Evolutionary conservation across 2,888 invertebrate genomes (phyloP).

Genomic region (Vesta saturnalis): DNA sequence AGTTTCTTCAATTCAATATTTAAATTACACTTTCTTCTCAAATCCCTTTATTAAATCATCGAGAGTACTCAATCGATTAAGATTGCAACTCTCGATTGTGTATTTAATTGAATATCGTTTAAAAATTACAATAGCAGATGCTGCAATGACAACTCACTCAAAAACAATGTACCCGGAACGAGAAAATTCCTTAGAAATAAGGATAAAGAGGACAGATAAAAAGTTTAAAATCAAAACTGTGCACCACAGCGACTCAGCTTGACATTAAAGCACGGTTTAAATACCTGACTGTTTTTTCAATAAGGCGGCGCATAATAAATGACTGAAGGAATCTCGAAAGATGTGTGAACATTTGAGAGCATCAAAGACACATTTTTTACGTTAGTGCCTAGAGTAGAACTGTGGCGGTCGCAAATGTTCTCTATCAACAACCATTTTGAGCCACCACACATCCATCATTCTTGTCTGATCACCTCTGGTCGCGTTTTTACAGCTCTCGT

Average conservation of each 20-base stretch:
- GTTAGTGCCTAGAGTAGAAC: constrained; percentile 36
- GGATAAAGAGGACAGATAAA: constrained; percentile 15
- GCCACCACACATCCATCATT: constrained; percentile 43
- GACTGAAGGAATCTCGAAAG: constrained; percentile 40
- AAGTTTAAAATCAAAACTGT: constrained; percentile 27
- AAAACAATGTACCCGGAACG: constrained; percentile 19
- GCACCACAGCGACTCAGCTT: constrained; percentile 35
- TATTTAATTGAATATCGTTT: constrained; percentile 26
- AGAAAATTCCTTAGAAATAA: constrained; percentile 12
- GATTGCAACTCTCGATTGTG: constrained; percentile 26
- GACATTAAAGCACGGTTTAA: constrained; percentile 38
- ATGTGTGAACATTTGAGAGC: constrained; percentile 46
- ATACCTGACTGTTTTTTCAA: constrained; percentile 46
- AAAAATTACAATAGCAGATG: constrained; percentile 19
- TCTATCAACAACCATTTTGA: constrained; percentile 43
- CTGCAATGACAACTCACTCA: constrained; percentile 16
- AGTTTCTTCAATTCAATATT: constrained; percentile 30
- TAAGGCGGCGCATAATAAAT: constrained; percentile 45
- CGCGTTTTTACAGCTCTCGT: constrained; percentile 36
- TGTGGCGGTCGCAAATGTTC: constrained; percentile 43
- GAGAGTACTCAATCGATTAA: constrained; percentile 27
- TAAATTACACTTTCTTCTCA: constrained; percentile 22
- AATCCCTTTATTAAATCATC: constrained; percentile 30
- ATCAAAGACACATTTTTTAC: constrained; percentile 47
- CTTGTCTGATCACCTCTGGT: constrained; percentile 40